phyloP scores from a whole-genome alignment of 2,888 invertebrate genomes.

The Lycaena phlaeas region DNA sequence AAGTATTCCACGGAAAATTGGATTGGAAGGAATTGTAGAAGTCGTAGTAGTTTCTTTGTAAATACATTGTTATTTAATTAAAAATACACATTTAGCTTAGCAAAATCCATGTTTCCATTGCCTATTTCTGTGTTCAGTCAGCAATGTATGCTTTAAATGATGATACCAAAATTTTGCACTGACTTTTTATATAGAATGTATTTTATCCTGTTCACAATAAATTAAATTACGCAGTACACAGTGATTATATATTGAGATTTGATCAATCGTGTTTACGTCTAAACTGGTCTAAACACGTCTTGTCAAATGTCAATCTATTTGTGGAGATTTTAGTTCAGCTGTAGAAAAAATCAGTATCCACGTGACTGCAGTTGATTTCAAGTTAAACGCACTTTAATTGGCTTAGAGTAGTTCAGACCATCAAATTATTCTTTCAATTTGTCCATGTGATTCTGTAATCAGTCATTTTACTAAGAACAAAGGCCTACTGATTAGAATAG shows the following conservation, averaged over 20 bases:
- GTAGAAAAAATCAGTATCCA: no score
- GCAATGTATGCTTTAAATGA: background rate
- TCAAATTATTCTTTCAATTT: no score
- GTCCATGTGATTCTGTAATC: background rate
- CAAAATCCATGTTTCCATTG: background rate
- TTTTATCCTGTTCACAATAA: no score
- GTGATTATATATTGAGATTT: no score
- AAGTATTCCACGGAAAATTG: constrained; percentile 2
- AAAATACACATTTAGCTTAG: background rate
- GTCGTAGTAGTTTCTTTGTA: background rate
- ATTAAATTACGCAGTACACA: no score
- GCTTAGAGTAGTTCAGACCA: background rate
- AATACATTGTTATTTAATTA: background rate
- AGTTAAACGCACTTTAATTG: constrained; percentile 12
- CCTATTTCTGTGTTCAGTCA: background rate
- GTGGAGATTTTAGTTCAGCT: no score
- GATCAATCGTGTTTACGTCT: no score
- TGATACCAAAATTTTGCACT: no score
- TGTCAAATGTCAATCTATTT: no score
- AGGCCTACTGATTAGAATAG: background rate
- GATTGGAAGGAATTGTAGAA: background rate
- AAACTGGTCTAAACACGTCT: no score
- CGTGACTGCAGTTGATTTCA: constrained; percentile 20
- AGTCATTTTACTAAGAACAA: background rate
- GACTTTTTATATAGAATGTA: no score